Evolutionary conservation across 2,797 vertebrate genomes (phyloP), one percentile per base, ranked within the genome.

Genomic region (Pseudocheirus occidentalis): DNA sequence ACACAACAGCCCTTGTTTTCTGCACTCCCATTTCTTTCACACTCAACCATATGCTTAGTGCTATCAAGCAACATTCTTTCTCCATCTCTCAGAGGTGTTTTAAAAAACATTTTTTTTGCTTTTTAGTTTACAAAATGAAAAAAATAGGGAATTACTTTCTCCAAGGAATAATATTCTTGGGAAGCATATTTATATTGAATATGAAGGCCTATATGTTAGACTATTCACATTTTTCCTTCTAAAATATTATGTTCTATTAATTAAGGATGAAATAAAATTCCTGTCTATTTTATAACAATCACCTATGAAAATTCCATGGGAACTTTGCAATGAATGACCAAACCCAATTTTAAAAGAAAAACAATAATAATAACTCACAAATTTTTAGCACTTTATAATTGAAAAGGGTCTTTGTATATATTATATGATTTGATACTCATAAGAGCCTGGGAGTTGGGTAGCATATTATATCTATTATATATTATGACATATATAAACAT

Each of bases 141-240:
- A 98, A 52, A 97, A 97, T 95, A 97, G 96, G 96, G 96, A 92
- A 97, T 98, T 98, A 98, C 50, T 97, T 93, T 98, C 96, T 90
- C 95, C 95, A 98, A 97, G 73, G 93, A 96, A 97, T 96, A 98
- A 96, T 97, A 96, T 97, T 97, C 97, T 98, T 98, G 93, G 97
- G 97, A 95, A 96, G 96, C 95, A 97, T 98, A 95, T 97, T 97
- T 98, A 97, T 95, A 97, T 92, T 97, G 94, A 95, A 98, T 93
- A 98, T 98, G 96, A 96, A 98, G 97, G 98, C 96, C 59, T 98
- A 98, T 98, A 98, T 97, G 91, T 97, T 91, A 54, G 95, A 97
- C 94, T 66, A 95, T 94, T 97, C 97, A 98, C 95, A 96, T 98
- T 98, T 81, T 98, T 97, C 97, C 96, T 98, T 98, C 98, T 98